These are phyloP conservation scores for Callithrix jacchus DNA, from an alignment of 2,113 vertebrate genomes.

Conservation along the genomic window DNA sequence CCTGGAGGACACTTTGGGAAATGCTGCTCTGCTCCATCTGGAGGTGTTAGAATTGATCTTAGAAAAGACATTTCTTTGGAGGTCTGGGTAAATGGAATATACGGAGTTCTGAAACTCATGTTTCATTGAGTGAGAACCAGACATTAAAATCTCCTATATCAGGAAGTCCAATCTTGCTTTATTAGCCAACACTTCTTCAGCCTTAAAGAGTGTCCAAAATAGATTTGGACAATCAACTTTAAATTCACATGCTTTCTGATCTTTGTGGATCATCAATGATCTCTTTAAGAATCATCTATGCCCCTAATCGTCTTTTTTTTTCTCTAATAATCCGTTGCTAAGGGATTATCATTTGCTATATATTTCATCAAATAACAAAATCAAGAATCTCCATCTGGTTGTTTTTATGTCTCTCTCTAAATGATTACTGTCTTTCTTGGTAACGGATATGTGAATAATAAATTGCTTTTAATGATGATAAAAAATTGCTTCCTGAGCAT, in stretches of 20 bases:
- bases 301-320: not conserved
- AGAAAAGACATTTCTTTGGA: constrained; percentile 23
- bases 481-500: not conserved
- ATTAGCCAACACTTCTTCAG: not conserved
- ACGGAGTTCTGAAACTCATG: not conserved
- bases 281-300: not conserved
- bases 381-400: not conserved
- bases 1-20: not conserved
- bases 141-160: not conserved
- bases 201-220: constrained; percentile 1
- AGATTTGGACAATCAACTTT: constrained; percentile 12
- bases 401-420: not conserved
- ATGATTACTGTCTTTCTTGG: not conserved
- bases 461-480: constrained; percentile 15
- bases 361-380: constrained; percentile 25
- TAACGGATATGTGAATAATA: not conserved
- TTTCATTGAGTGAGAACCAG: constrained; percentile 39
- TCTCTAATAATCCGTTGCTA: constrained; percentile 1
- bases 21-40: not conserved
- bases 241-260: not conserved
- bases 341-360: not conserved
- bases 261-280: not conserved
- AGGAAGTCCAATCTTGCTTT: not conserved
- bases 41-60: not conserved
- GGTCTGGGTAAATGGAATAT: not conserved